Conservation (phyloP, 2,113 vertebrate species). For the Ceyx margarethae region DNA sequence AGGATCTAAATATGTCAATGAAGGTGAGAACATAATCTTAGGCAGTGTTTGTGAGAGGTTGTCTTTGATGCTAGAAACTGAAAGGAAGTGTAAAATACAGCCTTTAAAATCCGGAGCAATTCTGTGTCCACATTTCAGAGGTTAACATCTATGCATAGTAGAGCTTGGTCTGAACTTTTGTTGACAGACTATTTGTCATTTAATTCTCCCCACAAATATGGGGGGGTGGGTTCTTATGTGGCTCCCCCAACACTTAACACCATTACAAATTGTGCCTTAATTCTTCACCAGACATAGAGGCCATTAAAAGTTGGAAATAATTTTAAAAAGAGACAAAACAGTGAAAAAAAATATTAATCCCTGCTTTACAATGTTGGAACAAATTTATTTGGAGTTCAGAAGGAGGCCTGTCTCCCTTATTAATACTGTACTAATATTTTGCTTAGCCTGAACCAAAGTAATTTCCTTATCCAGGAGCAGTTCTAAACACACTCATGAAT, state of each 20-base stretch:
- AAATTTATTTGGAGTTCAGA: background rate
- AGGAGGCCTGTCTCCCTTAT: background rate
- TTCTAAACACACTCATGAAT: background rate
- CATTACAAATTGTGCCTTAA: background rate
- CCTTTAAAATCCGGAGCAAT: background rate
- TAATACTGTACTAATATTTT: background rate
- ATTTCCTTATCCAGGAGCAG: background rate
- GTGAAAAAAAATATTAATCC: background rate
- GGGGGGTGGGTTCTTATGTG: background rate
- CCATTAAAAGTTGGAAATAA: background rate
- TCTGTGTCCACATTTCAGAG: background rate
- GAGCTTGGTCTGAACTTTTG: background rate
- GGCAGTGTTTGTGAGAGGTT: background rate
- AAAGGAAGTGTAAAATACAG: background rate
- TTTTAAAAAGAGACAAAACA: background rate
- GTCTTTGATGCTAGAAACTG: background rate
- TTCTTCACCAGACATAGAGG: background rate
- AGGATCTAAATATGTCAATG: conserved; percentile 20
- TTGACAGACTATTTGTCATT: background rate
- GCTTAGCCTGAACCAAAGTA: background rate
- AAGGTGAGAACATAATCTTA: background rate
- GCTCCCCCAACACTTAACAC: background rate
- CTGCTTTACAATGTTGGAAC: background rate
- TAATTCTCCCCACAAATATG: background rate
- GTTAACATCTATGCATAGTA: background rate